Evolutionary conservation across 2,113 vertebrate species (phyloP).

Genomic region (Mionectes macconnelli): DNA sequence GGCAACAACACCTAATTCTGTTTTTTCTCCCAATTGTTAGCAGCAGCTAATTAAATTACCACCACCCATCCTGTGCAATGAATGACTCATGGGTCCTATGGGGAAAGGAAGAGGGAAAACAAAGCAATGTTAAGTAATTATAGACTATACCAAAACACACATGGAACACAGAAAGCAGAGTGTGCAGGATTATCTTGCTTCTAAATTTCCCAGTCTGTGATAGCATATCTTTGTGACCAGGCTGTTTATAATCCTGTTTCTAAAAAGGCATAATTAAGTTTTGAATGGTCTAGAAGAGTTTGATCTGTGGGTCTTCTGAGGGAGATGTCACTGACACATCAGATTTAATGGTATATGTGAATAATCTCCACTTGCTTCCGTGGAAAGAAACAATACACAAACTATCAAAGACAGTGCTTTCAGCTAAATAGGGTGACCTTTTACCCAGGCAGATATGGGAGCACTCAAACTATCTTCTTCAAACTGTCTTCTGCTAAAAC

Average conservation of each 20-base stretch:
- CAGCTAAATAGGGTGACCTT: not conserved
- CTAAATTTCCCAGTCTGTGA: not conserved
- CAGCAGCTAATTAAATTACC: constrained; percentile 45
- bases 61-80: constrained; percentile 63
- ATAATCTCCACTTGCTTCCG: not conserved
- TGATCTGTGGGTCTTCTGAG: not conserved
- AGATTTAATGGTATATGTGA: not conserved
- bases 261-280: not conserved
- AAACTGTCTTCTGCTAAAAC: not conserved
- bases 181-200: not conserved
- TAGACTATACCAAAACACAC: constrained; percentile 1
- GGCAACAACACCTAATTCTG: not conserved
- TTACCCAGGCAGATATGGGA: not conserved
- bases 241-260: not conserved
- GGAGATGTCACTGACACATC: not conserved
- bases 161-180: not conserved
- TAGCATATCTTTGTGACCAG: not conserved
- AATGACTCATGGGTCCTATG: constrained; percentile 41
- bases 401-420: not conserved
- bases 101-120: constrained; percentile 35
- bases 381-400: not conserved
- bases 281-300: not conserved
- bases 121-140: constrained; percentile 13
- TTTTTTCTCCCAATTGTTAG: constrained; percentile 42
- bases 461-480: not conserved